These are phyloP conservation scores for Bothrops jararaca DNA, from an alignment of 2,113 vertebrate genomes.

Conservation along the genomic window DNA sequence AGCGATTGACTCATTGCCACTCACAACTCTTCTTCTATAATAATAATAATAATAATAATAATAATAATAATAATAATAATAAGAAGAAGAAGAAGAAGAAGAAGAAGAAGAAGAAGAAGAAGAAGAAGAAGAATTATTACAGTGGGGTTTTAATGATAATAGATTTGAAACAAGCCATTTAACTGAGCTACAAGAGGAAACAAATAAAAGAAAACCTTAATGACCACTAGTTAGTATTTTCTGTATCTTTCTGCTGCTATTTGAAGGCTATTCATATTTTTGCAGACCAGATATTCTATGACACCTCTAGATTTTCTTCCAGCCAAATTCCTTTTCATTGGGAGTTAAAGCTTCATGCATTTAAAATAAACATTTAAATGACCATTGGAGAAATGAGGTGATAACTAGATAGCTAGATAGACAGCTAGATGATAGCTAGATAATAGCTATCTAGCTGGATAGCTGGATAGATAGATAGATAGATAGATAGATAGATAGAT, in stretches of 20 bases:
- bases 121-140: too few relatives aligned
- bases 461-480: too few relatives aligned
- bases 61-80: too few relatives aligned
- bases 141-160: not conserved
- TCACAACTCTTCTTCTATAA: not conserved
- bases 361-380: not conserved
- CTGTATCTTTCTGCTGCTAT: not conserved
- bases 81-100: too few relatives aligned
- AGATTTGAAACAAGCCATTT: not conserved
- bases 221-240: not conserved
- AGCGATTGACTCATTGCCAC: not conserved
- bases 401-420: too few relatives aligned
- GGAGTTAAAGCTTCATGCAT: too few relatives aligned
- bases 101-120: too few relatives aligned
- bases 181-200: not conserved
- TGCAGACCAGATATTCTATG: not conserved
- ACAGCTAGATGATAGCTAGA: too few relatives aligned
- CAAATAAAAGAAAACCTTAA: not conserved
- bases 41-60: too few relatives aligned
- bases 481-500: too few relatives aligned
- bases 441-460: too few relatives aligned
- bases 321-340: not conserved
- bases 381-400: not conserved
- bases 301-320: not conserved
- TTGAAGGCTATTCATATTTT: not conserved